Conservation (phyloP, 2,888 invertebrate species). For the Flexamia atlantica region DNA sequence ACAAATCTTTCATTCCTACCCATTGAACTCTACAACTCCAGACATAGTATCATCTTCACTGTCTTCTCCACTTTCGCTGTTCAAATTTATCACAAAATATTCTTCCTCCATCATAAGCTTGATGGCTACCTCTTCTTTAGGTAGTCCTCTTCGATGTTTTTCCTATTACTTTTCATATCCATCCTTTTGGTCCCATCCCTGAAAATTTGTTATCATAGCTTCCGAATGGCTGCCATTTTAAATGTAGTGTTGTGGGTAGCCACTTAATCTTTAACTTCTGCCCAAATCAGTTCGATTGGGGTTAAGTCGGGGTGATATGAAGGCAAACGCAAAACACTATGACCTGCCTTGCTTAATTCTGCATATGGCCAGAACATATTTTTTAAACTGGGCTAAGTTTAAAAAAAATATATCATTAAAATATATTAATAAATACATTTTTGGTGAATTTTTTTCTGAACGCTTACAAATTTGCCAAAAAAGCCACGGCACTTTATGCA, state of each 20-base stretch:
- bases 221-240: constrained; percentile 63
- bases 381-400: constrained; percentile 9
- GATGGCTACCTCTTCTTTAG: not conserved
- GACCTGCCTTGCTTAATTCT: not conserved
- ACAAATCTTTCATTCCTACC: no score
- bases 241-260: constrained; percentile 60
- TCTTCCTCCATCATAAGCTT: not conserved
- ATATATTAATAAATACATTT: no score
- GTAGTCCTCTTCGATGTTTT: not conserved
- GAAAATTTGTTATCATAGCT: constrained; percentile 11
- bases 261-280: constrained; percentile 65
- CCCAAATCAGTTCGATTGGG: constrained; percentile 67
- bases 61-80: not conserved
- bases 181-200: not conserved
- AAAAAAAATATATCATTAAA: no score
- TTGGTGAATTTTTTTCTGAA: not conserved
- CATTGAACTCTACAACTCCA: not conserved
- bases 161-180: not conserved
- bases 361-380: constrained; percentile 9
- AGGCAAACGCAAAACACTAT: constrained; percentile 63
- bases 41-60: not conserved
- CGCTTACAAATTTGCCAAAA: constrained; percentile 1
- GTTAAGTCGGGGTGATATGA: constrained; percentile 67
- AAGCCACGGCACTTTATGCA: not conserved
- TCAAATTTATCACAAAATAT: not conserved